Percentiles rank a stretch among this genome's conserved stretches.
Evolutionary conservation across 2,888 invertebrate genomes (phyloP).

Genomic region (Euproctis similis): DNA sequence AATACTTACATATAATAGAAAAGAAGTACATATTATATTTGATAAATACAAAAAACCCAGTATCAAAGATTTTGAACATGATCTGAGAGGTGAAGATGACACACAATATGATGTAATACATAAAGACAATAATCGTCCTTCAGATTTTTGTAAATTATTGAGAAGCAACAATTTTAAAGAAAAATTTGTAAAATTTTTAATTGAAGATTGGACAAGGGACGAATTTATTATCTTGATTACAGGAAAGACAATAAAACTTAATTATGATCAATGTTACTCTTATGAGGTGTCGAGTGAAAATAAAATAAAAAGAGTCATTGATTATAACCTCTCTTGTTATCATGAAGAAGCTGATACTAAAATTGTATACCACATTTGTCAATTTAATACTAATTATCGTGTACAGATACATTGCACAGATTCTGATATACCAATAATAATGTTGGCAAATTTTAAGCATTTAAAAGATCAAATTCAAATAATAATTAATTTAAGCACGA

Average conservation of each 20-base stretch:
- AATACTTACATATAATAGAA: slow-evolving; percentile 5
- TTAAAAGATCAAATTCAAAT: slow-evolving; percentile 9
- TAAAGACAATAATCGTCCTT: too few species aligned
- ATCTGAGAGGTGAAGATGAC: slow-evolving; percentile 1
- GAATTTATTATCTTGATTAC: slow-evolving; percentile 6
- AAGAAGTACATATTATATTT: slow-evolving; percentile 8
- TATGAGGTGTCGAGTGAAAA: slow-evolving; percentile 10
- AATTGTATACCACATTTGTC: slow-evolving; percentile 5
- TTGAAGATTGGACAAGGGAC: neutral
- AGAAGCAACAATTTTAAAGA: too few species aligned
- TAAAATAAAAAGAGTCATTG: slow-evolving; percentile 11
- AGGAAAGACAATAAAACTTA: too few species aligned
- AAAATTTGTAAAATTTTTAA: neutral
- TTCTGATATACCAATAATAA: slow-evolving; percentile 1
- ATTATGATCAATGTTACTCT: slow-evolving; percentile 10
- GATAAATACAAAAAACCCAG: slow-evolving; percentile 5
- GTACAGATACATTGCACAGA: slow-evolving; percentile 8
- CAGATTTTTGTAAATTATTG: too few species aligned
- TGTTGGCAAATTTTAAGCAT: neutral
- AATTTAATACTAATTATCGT: slow-evolving; percentile 10
- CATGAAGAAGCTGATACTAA: slow-evolving; percentile 15
- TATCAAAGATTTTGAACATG: slow-evolving; percentile 12
- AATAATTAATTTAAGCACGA: slow-evolving; percentile 11
- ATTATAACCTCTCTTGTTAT: slow-evolving; percentile 11
- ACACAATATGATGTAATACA: too few species aligned